A percentile compares a stretch with the other conserved stretches of the same genome.
Conservation (phyloP, 2,797 vertebrate genomes). For the Tokudaia muenninki region DNA sequence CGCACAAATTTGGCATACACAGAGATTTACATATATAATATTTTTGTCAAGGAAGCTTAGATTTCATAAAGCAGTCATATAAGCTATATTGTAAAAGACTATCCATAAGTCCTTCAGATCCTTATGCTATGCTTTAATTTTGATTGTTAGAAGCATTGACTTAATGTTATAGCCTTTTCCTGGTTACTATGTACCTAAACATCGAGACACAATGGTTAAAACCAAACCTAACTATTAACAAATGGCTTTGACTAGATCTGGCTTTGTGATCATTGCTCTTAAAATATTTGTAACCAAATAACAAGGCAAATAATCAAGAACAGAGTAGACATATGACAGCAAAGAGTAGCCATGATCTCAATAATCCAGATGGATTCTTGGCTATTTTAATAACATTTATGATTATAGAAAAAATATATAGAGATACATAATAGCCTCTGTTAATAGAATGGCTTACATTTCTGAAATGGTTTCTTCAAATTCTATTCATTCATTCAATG, state of each 20-base stretch:
- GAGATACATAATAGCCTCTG: background rate
- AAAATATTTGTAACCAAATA: conserved; percentile 24
- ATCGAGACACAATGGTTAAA: background rate
- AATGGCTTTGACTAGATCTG: background rate
- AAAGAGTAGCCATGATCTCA: background rate
- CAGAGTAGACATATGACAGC: background rate
- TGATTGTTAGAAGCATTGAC: conserved; percentile 4
- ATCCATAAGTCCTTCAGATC: background rate
- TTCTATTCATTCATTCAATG: conserved; percentile 10
- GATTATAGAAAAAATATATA: background rate
- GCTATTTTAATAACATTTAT: conserved; percentile 12
- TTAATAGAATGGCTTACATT: background rate
- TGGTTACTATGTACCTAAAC: background rate
- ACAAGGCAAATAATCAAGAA: background rate
- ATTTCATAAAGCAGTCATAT: conserved; percentile 6
- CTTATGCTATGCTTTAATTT: background rate
- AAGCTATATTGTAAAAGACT: background rate
- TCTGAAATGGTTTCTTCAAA: background rate
- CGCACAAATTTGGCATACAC: background rate
- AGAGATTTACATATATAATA: background rate
- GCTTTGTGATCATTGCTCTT: background rate
- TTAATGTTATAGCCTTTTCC: background rate
- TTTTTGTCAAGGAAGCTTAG: background rate
- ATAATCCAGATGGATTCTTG: background rate
- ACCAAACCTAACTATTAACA: background rate